These are phyloP conservation scores for Apocheima hispidaria DNA, from an alignment of 2,888 invertebrate genomes.

Conservation along the genomic window DNA sequence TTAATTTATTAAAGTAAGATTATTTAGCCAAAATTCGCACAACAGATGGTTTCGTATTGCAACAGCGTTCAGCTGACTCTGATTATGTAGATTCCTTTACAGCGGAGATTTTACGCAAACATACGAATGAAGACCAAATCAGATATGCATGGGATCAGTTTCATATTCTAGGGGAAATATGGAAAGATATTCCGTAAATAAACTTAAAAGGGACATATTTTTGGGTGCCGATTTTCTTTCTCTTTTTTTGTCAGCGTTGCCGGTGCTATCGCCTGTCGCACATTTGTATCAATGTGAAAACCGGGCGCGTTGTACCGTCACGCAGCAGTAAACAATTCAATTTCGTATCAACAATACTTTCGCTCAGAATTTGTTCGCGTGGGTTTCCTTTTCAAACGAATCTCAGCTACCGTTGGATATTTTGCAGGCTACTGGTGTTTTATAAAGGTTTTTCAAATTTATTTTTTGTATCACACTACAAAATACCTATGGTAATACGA, in stretches of 20 bases:
- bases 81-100: slow-evolving; percentile 79
- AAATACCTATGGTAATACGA: neutral
- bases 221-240: slow-evolving; percentile 44
- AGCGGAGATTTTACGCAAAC: slow-evolving; percentile 77
- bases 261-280: slow-evolving; percentile 33
- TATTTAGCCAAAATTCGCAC: slow-evolving; percentile 42
- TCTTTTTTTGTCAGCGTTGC: slow-evolving; percentile 36
- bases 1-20: neutral
- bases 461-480: slow-evolving; percentile 2
- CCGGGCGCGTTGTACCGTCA: slow-evolving; percentile 14
- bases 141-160: slow-evolving; percentile 80
- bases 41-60: slow-evolving; percentile 68
- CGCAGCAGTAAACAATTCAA: slow-evolving; percentile 22
- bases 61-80: slow-evolving; percentile 73
- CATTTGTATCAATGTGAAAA: slow-evolving; percentile 27
- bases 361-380: slow-evolving; percentile 10
- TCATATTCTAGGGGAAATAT: slow-evolving; percentile 72
- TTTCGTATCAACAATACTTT: slow-evolving; percentile 20
- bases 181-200: slow-evolving; percentile 67
- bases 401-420: neutral
- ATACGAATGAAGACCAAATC: slow-evolving; percentile 79
- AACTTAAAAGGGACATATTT: slow-evolving; percentile 59
- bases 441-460: neutral
- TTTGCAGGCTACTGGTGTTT: slow-evolving; percentile 11
- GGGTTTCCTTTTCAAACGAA: slow-evolving; percentile 18